Percentiles rank a stretch among this genome's conserved stretches.
These are phyloP conservation scores for Meloidogyne hapla DNA, from an alignment of 1,140 invertebrate genomes.

Conservation along the genomic window DNA sequence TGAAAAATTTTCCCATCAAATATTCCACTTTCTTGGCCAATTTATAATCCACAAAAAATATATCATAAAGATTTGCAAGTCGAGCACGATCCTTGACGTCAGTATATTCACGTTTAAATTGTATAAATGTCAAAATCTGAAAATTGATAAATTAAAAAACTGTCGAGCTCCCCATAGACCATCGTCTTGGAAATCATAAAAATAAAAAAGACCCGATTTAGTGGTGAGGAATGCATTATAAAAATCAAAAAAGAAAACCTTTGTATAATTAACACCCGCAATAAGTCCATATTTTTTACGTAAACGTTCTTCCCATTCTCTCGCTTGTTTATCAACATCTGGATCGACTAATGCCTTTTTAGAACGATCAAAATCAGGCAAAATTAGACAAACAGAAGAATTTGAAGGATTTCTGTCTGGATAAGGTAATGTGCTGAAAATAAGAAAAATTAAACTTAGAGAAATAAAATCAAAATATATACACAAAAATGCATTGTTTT, in stretches of 20 bases:
- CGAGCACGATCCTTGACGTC: slow-evolving; percentile 32
- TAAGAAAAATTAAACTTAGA: background rate
- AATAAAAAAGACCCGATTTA: too few species aligned
- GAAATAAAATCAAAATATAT: background rate
- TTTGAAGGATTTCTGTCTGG: slow-evolving; percentile 41
- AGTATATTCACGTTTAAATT: slow-evolving; percentile 44
- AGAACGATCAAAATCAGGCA: slow-evolving; percentile 46
- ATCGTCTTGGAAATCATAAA: too few species aligned
- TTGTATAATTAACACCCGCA: background rate
- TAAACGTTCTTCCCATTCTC: slow-evolving; percentile 41
- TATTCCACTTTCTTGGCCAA: background rate
- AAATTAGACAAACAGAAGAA: slow-evolving; percentile 45
- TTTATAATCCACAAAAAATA: slow-evolving; percentile 18
- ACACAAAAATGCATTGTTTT: background rate
- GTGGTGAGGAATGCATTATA: too few species aligned
- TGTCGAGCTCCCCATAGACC: too few species aligned
- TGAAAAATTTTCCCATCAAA: slow-evolving; percentile 11
- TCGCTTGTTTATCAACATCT: slow-evolving; percentile 50
- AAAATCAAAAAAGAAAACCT: too few species aligned
- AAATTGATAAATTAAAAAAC: too few species aligned
- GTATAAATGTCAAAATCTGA: slow-evolving; percentile 44
- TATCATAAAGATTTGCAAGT: slow-evolving; percentile 42
- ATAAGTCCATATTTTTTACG: slow-evolving; percentile 43
- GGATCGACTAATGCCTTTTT: slow-evolving; percentile 33
- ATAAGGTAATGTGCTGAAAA: slow-evolving; percentile 39